Evolutionary conservation across 2,888 invertebrate genomes (phyloP), one percentile per base, ranked within the genome.

Genomic region (Rhogogaster chlorosoma): DNA sequence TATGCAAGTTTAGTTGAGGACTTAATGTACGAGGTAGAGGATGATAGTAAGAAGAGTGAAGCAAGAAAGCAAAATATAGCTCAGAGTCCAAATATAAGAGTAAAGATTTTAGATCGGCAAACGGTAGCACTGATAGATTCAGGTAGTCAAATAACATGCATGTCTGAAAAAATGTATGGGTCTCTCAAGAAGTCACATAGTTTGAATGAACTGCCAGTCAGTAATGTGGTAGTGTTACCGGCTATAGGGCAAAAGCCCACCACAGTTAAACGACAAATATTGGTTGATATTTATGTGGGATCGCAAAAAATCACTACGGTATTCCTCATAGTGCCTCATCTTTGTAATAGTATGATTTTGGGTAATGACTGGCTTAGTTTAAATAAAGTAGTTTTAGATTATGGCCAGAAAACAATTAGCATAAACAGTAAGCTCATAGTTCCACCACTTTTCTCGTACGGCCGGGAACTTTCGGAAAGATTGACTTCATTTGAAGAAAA

Each of bases 321-420:
- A 0, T 86, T 87, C 70, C 80, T 87, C 18, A 78, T 87, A 2
- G 77, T 88, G 0, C 87, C 87, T 0, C 67, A 75, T 61, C 82
- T 87, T 9, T 85, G 86, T 0, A 86, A 85, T 2, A 42, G 83
- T 0, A 70, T 87, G 26, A 86, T 88, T 64, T 26, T 88, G 0
- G 88, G 87, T 18, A 86, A 87, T 85, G 86, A 87, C 61, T 87
- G 87, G 86, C 22, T 86, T 5, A 26, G 73, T 7, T 32, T 84
- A 26, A 86, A 87, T 61, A 85, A 83, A 77, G 78, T 57, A 10
- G 49, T 86, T 1, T 78, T 87, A 26, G 82, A 87, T 85, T 87
- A 86, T 45, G 61, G 77, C 26, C 75, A 75, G 18, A 18, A 38
- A 84, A 67, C 84, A 0, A 80, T 87, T 15, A 26, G 22, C 10